Conservation (phyloP, 2,797 vertebrate genomes). For the Sparus aurata region DNA sequence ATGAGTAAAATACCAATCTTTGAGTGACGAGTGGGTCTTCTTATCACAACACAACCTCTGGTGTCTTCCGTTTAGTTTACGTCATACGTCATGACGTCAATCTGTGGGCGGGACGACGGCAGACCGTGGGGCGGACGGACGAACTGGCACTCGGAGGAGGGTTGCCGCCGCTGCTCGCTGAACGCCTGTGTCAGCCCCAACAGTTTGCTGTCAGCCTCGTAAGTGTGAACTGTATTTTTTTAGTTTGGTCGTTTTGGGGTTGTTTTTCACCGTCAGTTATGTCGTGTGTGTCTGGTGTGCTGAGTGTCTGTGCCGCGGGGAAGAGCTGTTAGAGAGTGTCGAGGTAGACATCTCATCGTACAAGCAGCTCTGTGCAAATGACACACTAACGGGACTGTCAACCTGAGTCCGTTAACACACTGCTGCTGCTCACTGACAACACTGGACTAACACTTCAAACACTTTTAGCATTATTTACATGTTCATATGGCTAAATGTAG, state of each 20-base stretch:
- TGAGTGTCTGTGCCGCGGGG: background rate
- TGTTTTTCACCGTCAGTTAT: background rate
- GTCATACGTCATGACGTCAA: conserved; percentile 73
- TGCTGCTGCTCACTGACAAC: conserved; percentile 17
- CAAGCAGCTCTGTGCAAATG: conserved; percentile 48
- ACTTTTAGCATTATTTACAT: background rate
- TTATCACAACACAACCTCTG: conserved; percentile 23
- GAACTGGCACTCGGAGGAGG: conserved; percentile 33
- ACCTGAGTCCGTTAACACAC: conserved; percentile 60
- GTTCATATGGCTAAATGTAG: background rate
- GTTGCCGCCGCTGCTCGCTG: conserved; percentile 30
- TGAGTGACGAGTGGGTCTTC: conserved; percentile 27
- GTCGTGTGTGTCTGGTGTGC: background rate
- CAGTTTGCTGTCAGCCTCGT: conserved; percentile 71
- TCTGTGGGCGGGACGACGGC: conserved; percentile 38
- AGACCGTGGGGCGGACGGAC: conserved; percentile 28
- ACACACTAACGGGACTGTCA: conserved; percentile 75
- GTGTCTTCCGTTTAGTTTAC: background rate
- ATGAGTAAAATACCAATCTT: background rate
- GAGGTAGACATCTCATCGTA: conserved; percentile 47
- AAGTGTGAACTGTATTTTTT: conserved; percentile 65
- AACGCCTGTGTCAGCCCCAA: conserved; percentile 56
- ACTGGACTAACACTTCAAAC: conserved; percentile 1
- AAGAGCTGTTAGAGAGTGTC: conserved; percentile 21
- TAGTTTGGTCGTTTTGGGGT: background rate